phyloP scores from a whole-genome alignment of 2,797 vertebrate species.

The Microctenopoma steveboyesi region DNA sequence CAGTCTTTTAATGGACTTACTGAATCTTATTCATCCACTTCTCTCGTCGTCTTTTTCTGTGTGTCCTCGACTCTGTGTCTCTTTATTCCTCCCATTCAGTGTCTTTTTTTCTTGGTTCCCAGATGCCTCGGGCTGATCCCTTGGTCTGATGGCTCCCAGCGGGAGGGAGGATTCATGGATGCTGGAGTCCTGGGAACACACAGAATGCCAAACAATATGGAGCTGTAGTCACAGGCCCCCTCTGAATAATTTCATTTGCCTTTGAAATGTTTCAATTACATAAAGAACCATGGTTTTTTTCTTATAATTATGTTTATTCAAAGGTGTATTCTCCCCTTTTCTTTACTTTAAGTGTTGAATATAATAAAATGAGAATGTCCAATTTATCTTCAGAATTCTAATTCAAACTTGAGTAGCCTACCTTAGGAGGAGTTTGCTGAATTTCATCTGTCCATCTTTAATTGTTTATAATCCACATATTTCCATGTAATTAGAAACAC shows the following conservation, averaged over 20 bases:
- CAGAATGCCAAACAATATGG: conserved; percentile 48
- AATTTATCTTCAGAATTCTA: too few relatives aligned
- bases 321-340: too few relatives aligned
- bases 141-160: conserved; percentile 86
- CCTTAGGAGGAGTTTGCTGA: too few relatives aligned
- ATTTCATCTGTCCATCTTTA: too few relatives aligned
- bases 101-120: conserved; percentile 64
- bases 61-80: conserved; percentile 2
- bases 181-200: conserved; percentile 44
- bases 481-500: too few relatives aligned
- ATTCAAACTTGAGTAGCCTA: too few relatives aligned
- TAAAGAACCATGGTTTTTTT: neutral
- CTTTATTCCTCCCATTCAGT: conserved; percentile 17
- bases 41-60: neutral
- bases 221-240: conserved; percentile 36
- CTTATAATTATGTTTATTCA: too few relatives aligned
- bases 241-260: conserved; percentile 23
- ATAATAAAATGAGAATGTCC: too few relatives aligned
- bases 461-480: too few relatives aligned
- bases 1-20: neutral
- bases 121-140: conserved; percentile 82
- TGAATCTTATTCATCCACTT: conserved; percentile 1
- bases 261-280: conserved; percentile 18
- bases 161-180: conserved; percentile 72
- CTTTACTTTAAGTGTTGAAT: too few relatives aligned